phyloP scores from a whole-genome alignment of 2,888 invertebrate genomes.

The Bellardia bayeri region DNA sequence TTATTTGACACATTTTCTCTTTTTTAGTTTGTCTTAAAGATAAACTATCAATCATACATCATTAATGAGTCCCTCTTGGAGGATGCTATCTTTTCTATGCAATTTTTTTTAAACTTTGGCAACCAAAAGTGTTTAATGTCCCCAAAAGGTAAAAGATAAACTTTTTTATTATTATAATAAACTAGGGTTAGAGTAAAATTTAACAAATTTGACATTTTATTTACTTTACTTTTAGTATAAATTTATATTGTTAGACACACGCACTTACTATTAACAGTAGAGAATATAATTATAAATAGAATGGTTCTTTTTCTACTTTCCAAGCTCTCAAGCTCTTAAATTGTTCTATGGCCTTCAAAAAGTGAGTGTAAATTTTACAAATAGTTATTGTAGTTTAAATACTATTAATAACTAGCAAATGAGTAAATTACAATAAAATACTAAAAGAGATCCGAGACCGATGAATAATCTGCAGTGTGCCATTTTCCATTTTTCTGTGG shows the following conservation, averaged over 20 bases:
- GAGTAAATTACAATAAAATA: no score
- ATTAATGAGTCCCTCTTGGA: conserved; percentile 32
- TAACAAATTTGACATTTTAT: conserved; percentile 58
- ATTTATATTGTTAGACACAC: conserved; percentile 4
- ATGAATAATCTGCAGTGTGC: no score
- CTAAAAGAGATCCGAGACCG: no score
- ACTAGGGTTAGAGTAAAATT: conserved; percentile 21
- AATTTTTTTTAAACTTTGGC: not conserved
- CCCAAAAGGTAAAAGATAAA: conserved; percentile 53
- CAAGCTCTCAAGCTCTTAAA: no score
- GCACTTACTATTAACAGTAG: not conserved
- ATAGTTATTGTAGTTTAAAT: no score
- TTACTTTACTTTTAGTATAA: conserved; percentile 2
- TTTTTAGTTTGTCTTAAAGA: not conserved
- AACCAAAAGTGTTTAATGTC: conserved; percentile 31
- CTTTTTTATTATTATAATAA: conserved; percentile 24
- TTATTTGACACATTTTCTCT: not conserved
- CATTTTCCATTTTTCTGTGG: no score
- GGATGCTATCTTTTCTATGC: conserved; percentile 12
- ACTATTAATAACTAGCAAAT: no score
- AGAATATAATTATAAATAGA: not conserved
- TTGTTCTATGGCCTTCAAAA: no score
- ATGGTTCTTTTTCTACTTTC: no score
- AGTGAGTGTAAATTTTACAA: no score
- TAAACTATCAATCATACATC: conserved; percentile 45